These are phyloP conservation scores for Norana najaformis DNA, from an alignment of 2,888 invertebrate species.

Conservation along the genomic window DNA sequence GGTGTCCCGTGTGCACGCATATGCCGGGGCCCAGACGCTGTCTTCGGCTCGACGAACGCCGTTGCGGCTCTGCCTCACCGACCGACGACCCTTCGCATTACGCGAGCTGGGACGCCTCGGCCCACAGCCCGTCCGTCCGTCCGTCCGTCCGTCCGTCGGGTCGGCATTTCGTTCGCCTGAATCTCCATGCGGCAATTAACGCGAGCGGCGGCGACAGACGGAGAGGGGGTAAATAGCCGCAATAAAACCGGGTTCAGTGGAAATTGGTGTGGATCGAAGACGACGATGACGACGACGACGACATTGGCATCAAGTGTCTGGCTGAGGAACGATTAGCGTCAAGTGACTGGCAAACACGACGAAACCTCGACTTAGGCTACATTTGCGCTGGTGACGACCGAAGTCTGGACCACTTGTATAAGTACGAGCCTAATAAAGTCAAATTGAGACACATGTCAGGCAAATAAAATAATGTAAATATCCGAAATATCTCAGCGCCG, in stretches of 20 bases:
- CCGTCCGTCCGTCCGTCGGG: neutral
- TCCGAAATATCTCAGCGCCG: neutral
- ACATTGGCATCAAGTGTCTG: neutral
- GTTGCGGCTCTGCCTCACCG: neutral
- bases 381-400: neutral
- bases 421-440: neutral
- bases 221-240: neutral
- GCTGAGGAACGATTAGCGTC: neutral
- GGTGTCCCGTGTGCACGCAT: conserved; percentile 13
- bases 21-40: neutral
- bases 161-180: neutral
- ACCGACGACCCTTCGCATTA: neutral
- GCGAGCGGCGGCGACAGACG: neutral
- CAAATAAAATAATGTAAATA: neutral
- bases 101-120: neutral
- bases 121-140: neutral
- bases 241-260: neutral
- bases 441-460: neutral
- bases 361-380: neutral
- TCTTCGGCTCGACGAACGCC: neutral
- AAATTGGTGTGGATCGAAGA: neutral
- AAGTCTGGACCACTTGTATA: neutral
- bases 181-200: neutral
- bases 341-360: neutral
- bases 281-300: neutral